These are phyloP conservation scores for Bombus affinis DNA, from an alignment of 1,140 invertebrate species.

Conservation along the genomic window DNA sequence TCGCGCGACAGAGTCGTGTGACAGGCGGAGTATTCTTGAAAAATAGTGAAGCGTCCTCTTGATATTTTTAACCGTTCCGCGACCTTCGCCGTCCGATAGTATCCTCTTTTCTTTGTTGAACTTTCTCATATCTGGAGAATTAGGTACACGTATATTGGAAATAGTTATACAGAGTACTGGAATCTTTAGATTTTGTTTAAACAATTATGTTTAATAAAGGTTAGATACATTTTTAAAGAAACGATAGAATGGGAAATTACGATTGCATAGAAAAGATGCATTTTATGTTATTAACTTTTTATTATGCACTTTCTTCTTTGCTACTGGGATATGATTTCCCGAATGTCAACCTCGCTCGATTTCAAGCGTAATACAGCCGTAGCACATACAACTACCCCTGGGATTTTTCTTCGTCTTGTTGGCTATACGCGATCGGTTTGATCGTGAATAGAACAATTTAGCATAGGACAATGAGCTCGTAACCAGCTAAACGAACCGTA, in stretches of 20 bases:
- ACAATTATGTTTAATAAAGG: no score
- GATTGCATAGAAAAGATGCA: no score
- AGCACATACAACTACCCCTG: not conserved
- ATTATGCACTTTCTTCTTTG: no score
- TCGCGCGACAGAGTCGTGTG: not conserved
- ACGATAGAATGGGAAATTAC: no score
- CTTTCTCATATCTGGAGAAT: not conserved
- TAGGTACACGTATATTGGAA: no score
- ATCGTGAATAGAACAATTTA: conserved; percentile 21
- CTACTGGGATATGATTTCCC: not conserved
- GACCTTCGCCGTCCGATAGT: not conserved
- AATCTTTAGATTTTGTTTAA: no score
- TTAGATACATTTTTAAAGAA: no score
- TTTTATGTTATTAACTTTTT: no score
- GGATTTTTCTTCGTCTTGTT: not conserved
- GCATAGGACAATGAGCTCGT: conserved; percentile 47
- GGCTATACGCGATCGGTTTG: not conserved
- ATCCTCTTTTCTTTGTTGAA: not conserved
- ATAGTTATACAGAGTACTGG: no score
- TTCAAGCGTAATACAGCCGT: no score
- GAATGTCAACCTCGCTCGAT: not conserved
- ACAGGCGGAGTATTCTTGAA: not conserved
- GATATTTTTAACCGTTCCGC: not conserved
- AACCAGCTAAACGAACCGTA: conserved; percentile 54
- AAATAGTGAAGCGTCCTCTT: not conserved